Evolutionary conservation across 2,113 vertebrate genomes (phyloP), one percentile per base, ranked within the genome.

Genomic region (Odobenus rosmarus): DNA sequence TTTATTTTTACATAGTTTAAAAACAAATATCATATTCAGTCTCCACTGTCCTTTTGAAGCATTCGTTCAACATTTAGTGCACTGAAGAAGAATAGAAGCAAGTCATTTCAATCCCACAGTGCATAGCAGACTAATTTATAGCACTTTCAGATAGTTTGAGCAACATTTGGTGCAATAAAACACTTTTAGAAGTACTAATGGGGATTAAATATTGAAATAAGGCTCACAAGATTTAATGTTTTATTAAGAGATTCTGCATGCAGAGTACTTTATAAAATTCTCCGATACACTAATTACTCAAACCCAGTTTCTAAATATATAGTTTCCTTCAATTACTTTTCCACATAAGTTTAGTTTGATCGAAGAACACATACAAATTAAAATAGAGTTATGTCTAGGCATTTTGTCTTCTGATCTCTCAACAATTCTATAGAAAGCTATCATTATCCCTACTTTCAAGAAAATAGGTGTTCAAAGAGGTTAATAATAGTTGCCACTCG

Each of bases 191-290:
- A 96, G 85, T 92, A 88, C 59, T 93, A 93, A 88, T 69, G 80
- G 95, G 72, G 67, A 97, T 97, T 97, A 96, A 97, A 97, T 95
- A 97, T 90, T 96, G 88, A 97, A 97, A 96, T 87, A 96, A 97
- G 64, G 33, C 76, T 79, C 51, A 72, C 31, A 92, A 95, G 92
- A 96, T 97, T 97, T 93, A 98, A 97, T 79, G 51, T 88, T 69
- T 84, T 90, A 94, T 82, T 95, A 39, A 89, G 88, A 97, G 84
- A 81, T 96, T 88, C 74, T 82, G 24, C 42, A 92, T 49, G 71
- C 51, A 76, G 69, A 57, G 33, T 94, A 80, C 88, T 96, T 97
- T 88, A 79, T 96, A 96, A 90, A 93, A 96, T 90, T 88, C 23
- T 92, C 90, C 69, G 95, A 42, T 90, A 72, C 51, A 87, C 69